Evolutionary conservation across 2,888 invertebrate genomes (phyloP), one percentile per base, ranked within the genome.

Genomic region (Steinernema hermaphroditum): DNA sequence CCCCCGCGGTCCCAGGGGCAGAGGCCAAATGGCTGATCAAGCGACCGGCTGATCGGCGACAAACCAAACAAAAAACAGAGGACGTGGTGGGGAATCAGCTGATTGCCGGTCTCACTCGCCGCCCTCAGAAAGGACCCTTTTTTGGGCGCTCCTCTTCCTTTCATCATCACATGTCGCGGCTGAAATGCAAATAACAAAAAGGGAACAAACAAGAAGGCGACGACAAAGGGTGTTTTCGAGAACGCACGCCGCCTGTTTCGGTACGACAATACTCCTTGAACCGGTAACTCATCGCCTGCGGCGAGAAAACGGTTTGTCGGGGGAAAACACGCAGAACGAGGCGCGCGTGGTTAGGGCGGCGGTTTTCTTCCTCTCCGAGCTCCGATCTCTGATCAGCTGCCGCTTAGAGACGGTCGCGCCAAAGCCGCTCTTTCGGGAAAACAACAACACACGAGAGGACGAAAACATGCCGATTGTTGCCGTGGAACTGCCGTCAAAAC

Each of bases 181-280:
- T 1, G 16, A 62, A 29, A 62, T 62, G 62, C 62, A 62, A 62
- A 62, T 62, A 62, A 62, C 62, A 62, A 29, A 32, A 62, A 62
- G 62, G 62, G 62, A 32, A 32, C 62, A 32, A 62, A 62, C 29
- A 62, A 27, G 62, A 62, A 32, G 16, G 62, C 62, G 62, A 62
- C 62, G 27, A 62, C 62, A 62, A 62, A 62, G 27, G 62, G 16
- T 27, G n/a, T 62, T 62, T 22, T 62, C 27, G 50, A 50, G 62
- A 62, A 34, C 32, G 27, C 54, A 14, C 22, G 24, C 54, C 12
- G 27, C 22, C 62, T 62, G 62, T 29, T 29, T 62, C 62, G 32
- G 62, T 62, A 62, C 62, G 27, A 62, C 32, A 62, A 29, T 62
- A 62, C 62, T 32, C 32, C n/a, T n/a, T n/a, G 27, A 54, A 54